Percentiles rank a stretch among this genome's conserved stretches.
These are phyloP conservation scores for Drosophila azteca DNA, from an alignment of 1,140 invertebrate species.

Conservation along the genomic window DNA sequence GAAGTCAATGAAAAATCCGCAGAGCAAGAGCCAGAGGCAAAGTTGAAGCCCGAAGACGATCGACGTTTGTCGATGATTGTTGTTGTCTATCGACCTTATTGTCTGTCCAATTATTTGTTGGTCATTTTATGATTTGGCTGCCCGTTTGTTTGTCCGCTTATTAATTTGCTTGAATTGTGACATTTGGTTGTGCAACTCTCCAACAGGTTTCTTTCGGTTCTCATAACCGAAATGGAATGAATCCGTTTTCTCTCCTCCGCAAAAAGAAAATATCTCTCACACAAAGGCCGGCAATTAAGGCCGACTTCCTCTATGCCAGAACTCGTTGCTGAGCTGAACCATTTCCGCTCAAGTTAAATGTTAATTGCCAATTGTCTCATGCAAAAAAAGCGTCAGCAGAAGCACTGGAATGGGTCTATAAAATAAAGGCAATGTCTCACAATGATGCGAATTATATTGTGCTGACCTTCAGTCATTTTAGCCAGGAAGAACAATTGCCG, in stretches of 20 bases:
- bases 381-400: constrained; percentile 50
- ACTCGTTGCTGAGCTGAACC: constrained; percentile 25
- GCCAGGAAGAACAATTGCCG: background rate
- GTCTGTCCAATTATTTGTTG: constrained; percentile 46
- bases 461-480: constrained; percentile 25
- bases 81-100: constrained; percentile 70
- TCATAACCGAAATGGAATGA: background rate
- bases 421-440: constrained; percentile 13
- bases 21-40: constrained; percentile 2
- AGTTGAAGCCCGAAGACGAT: constrained; percentile 44
- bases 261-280: constrained; percentile 24
- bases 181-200: constrained; percentile 60
- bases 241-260: constrained; percentile 9
- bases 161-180: constrained; percentile 72
- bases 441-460: constrained; percentile 1
- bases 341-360: constrained; percentile 68
- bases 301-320: constrained; percentile 58
- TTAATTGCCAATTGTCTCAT: constrained; percentile 72
- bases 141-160: constrained; percentile 51
- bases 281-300: constrained; percentile 52
- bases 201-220: constrained; percentile 36
- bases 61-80: constrained; percentile 43
- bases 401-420: background rate
- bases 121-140: constrained; percentile 25
- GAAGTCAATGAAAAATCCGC: constrained; percentile 16